These are phyloP conservation scores for Campylomormyrus numenius DNA, from an alignment of 2,113 vertebrate genomes.

Conservation along the genomic window DNA sequence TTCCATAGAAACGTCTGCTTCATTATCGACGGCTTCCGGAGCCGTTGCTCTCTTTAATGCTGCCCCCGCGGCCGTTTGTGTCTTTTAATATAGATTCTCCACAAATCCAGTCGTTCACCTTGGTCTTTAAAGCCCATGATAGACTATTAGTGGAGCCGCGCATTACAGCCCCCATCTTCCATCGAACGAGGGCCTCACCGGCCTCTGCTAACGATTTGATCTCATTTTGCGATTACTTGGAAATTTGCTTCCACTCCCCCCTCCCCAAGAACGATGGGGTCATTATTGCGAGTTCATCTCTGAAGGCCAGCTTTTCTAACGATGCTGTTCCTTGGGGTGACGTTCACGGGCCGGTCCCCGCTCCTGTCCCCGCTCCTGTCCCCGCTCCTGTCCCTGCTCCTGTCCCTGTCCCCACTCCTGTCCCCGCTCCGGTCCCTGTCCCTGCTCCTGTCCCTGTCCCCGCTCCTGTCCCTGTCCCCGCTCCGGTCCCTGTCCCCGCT, in stretches of 20 bases:
- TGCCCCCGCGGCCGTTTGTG: not conserved
- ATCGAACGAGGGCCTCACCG: not conserved
- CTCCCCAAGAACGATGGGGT: not conserved
- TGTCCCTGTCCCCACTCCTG: too few species aligned
- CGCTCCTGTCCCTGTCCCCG: too few species aligned
- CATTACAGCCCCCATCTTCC: not conserved
- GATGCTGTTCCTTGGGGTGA: not conserved
- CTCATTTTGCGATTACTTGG: not conserved
- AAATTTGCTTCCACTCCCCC: not conserved
- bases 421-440: too few species aligned
- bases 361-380: not conserved
- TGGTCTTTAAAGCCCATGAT: slow-evolving; percentile 8
- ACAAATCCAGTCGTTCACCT: slow-evolving; percentile 3
- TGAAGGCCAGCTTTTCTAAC: not conserved
- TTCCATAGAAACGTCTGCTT: not conserved
- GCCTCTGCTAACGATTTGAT: not conserved
- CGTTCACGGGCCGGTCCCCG: not conserved
- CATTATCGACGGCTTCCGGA: not conserved
- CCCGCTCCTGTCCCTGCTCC: too few species aligned
- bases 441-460: too few species aligned
- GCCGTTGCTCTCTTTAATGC: not conserved
- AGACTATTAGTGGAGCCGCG: not conserved
- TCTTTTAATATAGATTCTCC: not conserved
- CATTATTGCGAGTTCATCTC: not conserved
- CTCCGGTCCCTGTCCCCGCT: too few species aligned